Base-by-base conservation (phyloP, 2,797 vertebrate species). In the Gephyroberyx darwinii region DNA sequence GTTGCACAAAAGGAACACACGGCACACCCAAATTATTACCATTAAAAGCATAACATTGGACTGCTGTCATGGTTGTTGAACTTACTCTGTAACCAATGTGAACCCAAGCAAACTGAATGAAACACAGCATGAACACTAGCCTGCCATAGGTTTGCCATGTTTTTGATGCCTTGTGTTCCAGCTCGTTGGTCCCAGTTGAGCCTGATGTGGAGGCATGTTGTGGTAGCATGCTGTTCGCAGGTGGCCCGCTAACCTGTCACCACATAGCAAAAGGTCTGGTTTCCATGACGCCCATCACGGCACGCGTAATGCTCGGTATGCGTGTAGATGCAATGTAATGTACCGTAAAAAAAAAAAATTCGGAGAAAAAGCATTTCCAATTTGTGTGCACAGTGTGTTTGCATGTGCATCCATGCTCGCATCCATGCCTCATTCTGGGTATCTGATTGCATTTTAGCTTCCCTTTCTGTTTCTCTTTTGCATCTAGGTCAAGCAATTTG, bases 1-100 rank as follows among this genome's bases (percentile, higher is more conserved):
- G 39, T 41, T 60, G 54, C 75, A 84, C 61, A 7, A 66, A 74
- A 56, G 12, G 1, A 55, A 14, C 53, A 50, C 7, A 50, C 7
- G 12, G 52, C 22, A 14, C 22, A 5, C 5, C 48, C 48, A 62
- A 26, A 60, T 60, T 8, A 69, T 71, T 22, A 16, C 5, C 33
- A 35, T 13, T 1, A 41, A 22, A 43, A 43, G 5, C 20, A 14
- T 43, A 22, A 57, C 37, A 51, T 50, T 16, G 1, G 1, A 20
- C 2, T 14, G 14, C 41, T 43, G 41, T 43, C 41, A 43, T 5
- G 41, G 12, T 43, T 43, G 12, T 43, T 43, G 41, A 43, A 9
- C 41, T 43, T 14, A 13, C 14, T 43, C 41, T 37, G 19, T 9
- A 43, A 10, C 52, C 16, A 19, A 1, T 41, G 39, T 43, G 13